Base-by-base conservation (phyloP, 1,140 invertebrate genomes). In the Drosophila carrolli region DNA sequence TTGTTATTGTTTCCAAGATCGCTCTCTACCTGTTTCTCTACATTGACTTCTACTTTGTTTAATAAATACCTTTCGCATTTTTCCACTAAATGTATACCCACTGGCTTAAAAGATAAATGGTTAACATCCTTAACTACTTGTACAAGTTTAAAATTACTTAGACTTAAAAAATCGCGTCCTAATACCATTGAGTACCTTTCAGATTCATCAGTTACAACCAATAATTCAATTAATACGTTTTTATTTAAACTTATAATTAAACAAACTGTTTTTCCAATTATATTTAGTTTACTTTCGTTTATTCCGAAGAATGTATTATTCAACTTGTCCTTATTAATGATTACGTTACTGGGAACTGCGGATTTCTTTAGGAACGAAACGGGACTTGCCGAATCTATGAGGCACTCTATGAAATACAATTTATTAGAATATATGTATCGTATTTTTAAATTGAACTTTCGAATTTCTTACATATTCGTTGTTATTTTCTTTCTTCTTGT, bases 401-500 rank as follows among this genome's bases (percentile, higher is more conserved):
- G 19, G 19, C 19, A 19, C 19, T 19, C 19, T 19, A 19, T 19
- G 19, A 1, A 19, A 19, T 19, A 19, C 19, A 19, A 19, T 19
- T 19, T 43, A 1, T 43, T 14, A 8, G 6, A 43, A 16, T 5
- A n/a, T 43, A 5, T 16, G 14, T 43, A 43, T 16, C 6, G 41
- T 16, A 43, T 16, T 43, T 43, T 43, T 43, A 43, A 43, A 43
- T 16, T 43, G 6, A 13, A 41, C 40, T 14, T 14, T 41, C 5
- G 14, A 41, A n/a, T 41, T 6, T 16, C 41, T 43, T 43, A 43
- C 41, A 43, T 43, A 43, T 43, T 43, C 41, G 41, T 43, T 43
- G 14, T 14, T 5, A 43, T 7, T 2, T 16, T 43, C n/a, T 43
- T n/a, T 43, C 41, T 16, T 43, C 41, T 43, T 43, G 41, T 43